Conservation (phyloP, 1,140 invertebrate species). For the Drosophila mojavensis region DNA sequence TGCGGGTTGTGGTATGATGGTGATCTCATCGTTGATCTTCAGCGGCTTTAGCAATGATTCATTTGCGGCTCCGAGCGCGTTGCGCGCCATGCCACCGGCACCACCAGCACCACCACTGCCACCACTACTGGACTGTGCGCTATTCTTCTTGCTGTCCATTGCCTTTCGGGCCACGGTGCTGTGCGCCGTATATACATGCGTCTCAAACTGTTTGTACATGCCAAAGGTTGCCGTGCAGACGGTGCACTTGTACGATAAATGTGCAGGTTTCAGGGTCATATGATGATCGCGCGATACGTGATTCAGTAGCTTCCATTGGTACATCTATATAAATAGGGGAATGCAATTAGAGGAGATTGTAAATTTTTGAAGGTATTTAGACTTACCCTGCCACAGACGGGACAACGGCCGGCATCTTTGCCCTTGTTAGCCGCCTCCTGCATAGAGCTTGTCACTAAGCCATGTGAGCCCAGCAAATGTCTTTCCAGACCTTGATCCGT, state of each 20-base stretch:
- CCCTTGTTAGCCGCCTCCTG: slow-evolving; percentile 97
- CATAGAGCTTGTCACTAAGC: slow-evolving; percentile 97
- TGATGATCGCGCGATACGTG: slow-evolving; percentile 96
- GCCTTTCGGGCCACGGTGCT: slow-evolving; percentile 92
- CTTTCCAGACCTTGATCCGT: slow-evolving; percentile 93
- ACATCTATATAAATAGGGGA: slow-evolving; percentile 87
- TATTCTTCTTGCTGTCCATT: slow-evolving; percentile 90
- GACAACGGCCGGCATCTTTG: slow-evolving; percentile 96
- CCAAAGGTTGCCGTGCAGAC: slow-evolving; percentile 97
- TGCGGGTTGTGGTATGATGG: slow-evolving; percentile 94
- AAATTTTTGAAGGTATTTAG: not conserved
- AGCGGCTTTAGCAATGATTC: slow-evolving; percentile 92
- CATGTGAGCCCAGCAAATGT: slow-evolving; percentile 96
- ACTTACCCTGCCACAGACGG: slow-evolving; percentile 94
- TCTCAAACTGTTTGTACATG: slow-evolving; percentile 97
- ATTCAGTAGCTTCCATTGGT: slow-evolving; percentile 95
- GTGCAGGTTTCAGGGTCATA: slow-evolving; percentile 95
- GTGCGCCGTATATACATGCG: slow-evolving; percentile 96
- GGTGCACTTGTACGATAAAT: slow-evolving; percentile 97
- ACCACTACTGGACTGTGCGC: slow-evolving; percentile 49
- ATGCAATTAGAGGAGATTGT: not conserved
- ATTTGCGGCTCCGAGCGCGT: slow-evolving; percentile 73
- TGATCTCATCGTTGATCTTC: slow-evolving; percentile 96
- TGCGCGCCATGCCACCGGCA: slow-evolving; percentile 54
- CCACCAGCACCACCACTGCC: slow-evolving; percentile 31